Base-by-base conservation (phyloP, 2,797 vertebrate genomes). In the Onychomys leucogaster region DNA sequence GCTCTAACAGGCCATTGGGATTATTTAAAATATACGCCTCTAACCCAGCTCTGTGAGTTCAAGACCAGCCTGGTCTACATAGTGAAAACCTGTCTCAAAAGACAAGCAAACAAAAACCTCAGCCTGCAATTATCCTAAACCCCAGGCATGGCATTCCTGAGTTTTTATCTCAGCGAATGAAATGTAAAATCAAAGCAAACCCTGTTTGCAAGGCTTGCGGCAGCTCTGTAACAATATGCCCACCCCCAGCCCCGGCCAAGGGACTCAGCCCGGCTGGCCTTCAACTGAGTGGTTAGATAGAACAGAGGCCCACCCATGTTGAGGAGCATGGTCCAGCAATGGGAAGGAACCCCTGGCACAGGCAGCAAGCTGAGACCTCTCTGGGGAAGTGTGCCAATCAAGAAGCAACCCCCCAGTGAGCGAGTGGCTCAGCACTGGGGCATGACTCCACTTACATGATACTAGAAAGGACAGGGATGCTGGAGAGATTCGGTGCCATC, bases 321-420 rank as follows among this genome's bases (percentile, higher is more conserved):
- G 0, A 9, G 29, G 16, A n/a, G 2, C 25, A 27, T 25, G 13
- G 2, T 46, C 27, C 29, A 14, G 9, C 55, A 11, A 3, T 0
- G 1, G 8, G 4, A n/a, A 77, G 3, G 75, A 81, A 34, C 37
- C 71, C 25, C 13, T 25, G n/a, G 17, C 34, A 37, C 23, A 37
- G 3, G 25, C 63, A 14, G 10, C 1, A 21, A 61, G 4, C 37
- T 14, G 32, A 37, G 29, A 23, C n/a, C 37, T 6, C 67, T 55
- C 67, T 65, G 37, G 75, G 49, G 59, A 52, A n/a, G 41, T 4
- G 2, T 34, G 23, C 25, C 43, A 41, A 59, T n/a, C 0, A 3
- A 84, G 63, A 49, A 6, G 25, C 9, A 16, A 25, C 13, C 27
- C 34, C 43, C 41, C 14, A 41, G 12, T 2, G 49, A 52, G 12